Percentiles rank a stretch among this genome's conserved stretches.
phyloP scores from a whole-genome alignment of 2,113 vertebrate species.

The Cebus imitator region DNA sequence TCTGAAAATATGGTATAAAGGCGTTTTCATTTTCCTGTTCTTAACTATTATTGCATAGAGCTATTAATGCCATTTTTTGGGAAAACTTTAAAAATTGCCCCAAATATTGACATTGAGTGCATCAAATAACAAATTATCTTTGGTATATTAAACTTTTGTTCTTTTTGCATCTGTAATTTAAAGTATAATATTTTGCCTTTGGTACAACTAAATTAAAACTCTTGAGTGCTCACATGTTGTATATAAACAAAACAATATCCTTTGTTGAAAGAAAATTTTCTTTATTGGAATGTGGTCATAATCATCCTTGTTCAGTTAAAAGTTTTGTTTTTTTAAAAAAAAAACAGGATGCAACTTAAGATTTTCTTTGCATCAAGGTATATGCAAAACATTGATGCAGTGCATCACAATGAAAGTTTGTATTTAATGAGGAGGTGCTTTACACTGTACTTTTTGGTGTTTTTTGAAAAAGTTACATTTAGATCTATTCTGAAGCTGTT shows the following conservation, averaged over 20 bases:
- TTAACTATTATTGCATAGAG: conserved; percentile 68
- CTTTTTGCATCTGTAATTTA: conserved; percentile 72
- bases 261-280: conserved; percentile 61
- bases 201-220: conserved; percentile 68
- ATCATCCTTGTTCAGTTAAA: conserved; percentile 80
- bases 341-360: conserved; percentile 82
- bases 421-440: conserved; percentile 87
- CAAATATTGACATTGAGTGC: conserved; percentile 67
- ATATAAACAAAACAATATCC: conserved; percentile 66
- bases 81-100: conserved; percentile 60
- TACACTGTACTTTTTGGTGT: conserved; percentile 88
- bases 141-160: conserved; percentile 75
- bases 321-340: conserved; percentile 39
- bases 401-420: conserved; percentile 88
- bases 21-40: conserved; percentile 72
- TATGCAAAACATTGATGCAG: conserved; percentile 89
- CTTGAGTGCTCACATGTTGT: conserved; percentile 74
- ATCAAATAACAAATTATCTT: conserved; percentile 71
- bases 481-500: conserved; percentile 88
- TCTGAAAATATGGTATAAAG: conserved; percentile 65
- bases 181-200: conserved; percentile 78
- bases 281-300: conserved; percentile 76
- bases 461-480: conserved; percentile 88
- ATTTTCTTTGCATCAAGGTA: conserved; percentile 85
- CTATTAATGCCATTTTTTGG: conserved; percentile 69